Conservation (phyloP, 2,888 invertebrate genomes). For the Icerya purchasi region DNA sequence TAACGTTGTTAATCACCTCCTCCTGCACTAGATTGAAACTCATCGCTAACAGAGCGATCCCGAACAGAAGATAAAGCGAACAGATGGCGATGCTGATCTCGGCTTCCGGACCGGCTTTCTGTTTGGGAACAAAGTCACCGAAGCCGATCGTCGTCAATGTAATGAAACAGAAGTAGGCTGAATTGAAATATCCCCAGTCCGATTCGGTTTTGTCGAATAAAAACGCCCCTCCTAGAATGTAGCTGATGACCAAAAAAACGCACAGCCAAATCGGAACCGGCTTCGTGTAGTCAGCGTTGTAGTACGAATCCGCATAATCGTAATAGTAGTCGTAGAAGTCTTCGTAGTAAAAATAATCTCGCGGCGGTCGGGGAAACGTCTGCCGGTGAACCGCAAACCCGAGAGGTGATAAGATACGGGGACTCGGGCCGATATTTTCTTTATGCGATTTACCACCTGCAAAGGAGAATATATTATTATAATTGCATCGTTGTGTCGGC, state of each 20-base stretch:
- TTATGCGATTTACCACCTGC: constrained; percentile 8
- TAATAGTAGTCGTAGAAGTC: constrained; percentile 17
- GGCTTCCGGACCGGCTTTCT: constrained; percentile 32
- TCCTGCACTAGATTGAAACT: constrained; percentile 90
- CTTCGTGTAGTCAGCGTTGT: constrained; percentile 36
- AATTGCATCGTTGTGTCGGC: no score
- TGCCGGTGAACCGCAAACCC: constrained; percentile 40
- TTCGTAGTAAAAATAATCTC: constrained; percentile 15
- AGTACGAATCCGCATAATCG: constrained; percentile 37
- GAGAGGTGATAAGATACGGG: constrained; percentile 44
- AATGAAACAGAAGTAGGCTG: constrained; percentile 84
- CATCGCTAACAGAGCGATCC: constrained; percentile 85
- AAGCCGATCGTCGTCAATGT: constrained; percentile 83
- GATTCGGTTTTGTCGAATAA: constrained; percentile 67
- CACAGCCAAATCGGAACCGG: constrained; percentile 81
- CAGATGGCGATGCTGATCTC: constrained; percentile 58
- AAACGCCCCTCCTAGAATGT: constrained; percentile 71
- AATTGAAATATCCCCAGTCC: constrained; percentile 59
- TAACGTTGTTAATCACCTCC: constrained; percentile 73
- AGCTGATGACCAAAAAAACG: constrained; percentile 67
- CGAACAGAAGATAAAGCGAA: constrained; percentile 78
- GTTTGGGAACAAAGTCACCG: constrained; percentile 76
- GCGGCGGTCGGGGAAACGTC: constrained; percentile 25
- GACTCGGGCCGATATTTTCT: constrained; percentile 25
- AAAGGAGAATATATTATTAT: no score